Evolutionary conservation across 2,797 vertebrate genomes (phyloP).

Genomic region (Amblyopsis hoosieri): DNA sequence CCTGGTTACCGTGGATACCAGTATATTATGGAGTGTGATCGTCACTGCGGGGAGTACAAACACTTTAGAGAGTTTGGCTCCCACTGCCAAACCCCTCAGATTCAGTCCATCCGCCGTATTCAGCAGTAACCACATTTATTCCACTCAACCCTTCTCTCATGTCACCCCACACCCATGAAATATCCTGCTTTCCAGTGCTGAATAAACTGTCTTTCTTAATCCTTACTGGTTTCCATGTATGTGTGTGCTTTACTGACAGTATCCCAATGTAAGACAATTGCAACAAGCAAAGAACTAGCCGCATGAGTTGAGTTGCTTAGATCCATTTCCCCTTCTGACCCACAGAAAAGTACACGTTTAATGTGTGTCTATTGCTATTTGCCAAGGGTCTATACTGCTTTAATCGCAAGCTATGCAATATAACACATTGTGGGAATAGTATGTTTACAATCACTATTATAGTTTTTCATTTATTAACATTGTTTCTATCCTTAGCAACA

Average conservation of each 20-base stretch:
- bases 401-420: background rate
- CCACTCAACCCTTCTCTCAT: slow-evolving; percentile 23
- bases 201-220: slow-evolving; percentile 85
- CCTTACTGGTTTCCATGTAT: slow-evolving; percentile 60
- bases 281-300: background rate
- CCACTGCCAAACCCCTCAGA: slow-evolving; percentile 90
- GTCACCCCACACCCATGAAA: slow-evolving; percentile 53
- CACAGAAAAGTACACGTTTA: background rate
- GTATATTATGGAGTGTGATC: slow-evolving; percentile 92
- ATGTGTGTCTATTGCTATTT: no score
- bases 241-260: slow-evolving; percentile 37
- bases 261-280: background rate
- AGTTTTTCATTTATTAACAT: background rate
- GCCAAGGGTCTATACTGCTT: no score
- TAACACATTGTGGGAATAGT: background rate
- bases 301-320: background rate
- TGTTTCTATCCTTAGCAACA: background rate
- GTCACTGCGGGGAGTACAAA: slow-evolving; percentile 89
- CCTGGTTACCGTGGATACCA: slow-evolving; percentile 94
- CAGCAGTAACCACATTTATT: slow-evolving; percentile 83
- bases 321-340: background rate
- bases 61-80: slow-evolving; percentile 91
- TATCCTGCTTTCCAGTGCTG: slow-evolving; percentile 61
- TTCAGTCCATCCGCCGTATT: slow-evolving; percentile 93
- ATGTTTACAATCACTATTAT: background rate